Percentiles rank a stretch among this genome's conserved stretches.
These are phyloP conservation scores for Polia nebulosa DNA, from an alignment of 2,888 invertebrate species.

Conservation along the genomic window DNA sequence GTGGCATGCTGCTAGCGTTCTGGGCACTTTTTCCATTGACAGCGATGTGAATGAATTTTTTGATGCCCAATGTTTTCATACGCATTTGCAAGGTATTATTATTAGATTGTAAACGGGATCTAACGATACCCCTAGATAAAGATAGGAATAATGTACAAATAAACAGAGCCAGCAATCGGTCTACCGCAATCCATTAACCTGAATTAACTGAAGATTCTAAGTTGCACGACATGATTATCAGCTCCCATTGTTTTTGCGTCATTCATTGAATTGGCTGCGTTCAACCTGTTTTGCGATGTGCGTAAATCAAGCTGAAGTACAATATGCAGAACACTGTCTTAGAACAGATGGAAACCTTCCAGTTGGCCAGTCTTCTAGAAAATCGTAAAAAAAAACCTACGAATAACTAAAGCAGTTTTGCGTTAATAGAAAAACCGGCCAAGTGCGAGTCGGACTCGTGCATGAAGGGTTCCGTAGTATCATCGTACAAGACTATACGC, in stretches of 20 bases:
- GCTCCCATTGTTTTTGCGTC: conserved; percentile 48
- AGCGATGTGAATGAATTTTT: too few relatives aligned
- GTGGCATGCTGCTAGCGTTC: too few relatives aligned
- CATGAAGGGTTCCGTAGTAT: too few relatives aligned
- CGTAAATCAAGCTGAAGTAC: conserved; percentile 32
- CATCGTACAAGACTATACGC: too few relatives aligned
- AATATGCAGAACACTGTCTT: not conserved
- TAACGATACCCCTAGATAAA: conserved; percentile 17
- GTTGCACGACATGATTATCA: conserved; percentile 44
- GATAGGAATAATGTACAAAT: conserved; percentile 33
- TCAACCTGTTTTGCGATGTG: conserved; percentile 34
- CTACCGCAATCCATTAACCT: conserved; percentile 50
- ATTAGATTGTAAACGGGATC: conserved; percentile 16
- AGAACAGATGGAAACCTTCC: conserved; percentile 8
- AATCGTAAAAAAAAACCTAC: too few relatives aligned
- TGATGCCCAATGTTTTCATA: too few relatives aligned
- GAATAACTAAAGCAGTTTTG: too few relatives aligned
- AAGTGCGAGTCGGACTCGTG: too few relatives aligned
- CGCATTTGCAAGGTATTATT: too few relatives aligned
- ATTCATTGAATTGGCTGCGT: conserved; percentile 43
- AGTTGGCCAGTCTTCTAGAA: too few relatives aligned
- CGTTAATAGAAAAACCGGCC: too few relatives aligned
- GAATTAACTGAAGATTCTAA: conserved; percentile 43
- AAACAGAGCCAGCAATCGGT: conserved; percentile 23
- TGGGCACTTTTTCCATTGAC: too few relatives aligned